Evolutionary conservation across 1,140 invertebrate species (phyloP).

Genomic region (Hermetia illucens): DNA sequence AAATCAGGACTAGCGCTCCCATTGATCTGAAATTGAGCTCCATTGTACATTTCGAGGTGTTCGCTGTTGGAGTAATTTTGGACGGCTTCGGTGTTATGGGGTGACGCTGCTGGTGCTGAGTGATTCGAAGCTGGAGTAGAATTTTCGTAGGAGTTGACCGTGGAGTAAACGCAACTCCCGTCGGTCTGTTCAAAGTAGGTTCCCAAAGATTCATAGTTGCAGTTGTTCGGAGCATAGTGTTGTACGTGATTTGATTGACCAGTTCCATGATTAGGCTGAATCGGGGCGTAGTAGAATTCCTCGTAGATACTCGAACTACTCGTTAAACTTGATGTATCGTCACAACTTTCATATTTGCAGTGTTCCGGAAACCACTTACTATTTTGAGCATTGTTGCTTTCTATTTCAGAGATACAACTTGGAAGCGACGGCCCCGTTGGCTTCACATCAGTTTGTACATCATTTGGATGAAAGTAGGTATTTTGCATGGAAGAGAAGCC

Average conservation of each 20-base stretch:
- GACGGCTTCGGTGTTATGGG: constrained; percentile 1
- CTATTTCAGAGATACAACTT: too few species aligned
- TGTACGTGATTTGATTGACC: not conserved
- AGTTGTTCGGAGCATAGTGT: not conserved
- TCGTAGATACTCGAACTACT: constrained; percentile 13
- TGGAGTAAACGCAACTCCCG: constrained; percentile 6
- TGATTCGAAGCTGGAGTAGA: constrained; percentile 16
- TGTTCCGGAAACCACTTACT: constrained; percentile 6
- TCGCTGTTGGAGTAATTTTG: constrained; percentile 6
- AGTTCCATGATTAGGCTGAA: not conserved
- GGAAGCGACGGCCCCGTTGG: too few species aligned
- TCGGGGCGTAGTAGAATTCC: constrained; percentile 20
- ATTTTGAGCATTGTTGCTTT: constrained; percentile 3
- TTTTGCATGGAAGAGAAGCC: too few species aligned
- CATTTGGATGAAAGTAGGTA: too few species aligned
- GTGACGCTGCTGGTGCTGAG: constrained; percentile 7
- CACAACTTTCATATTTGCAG: constrained; percentile 21
- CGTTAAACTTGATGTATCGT: constrained; percentile 26
- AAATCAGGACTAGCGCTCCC: constrained; percentile 15
- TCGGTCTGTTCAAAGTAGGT: constrained; percentile 1
- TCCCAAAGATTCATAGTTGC: not conserved
- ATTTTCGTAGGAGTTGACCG: constrained; percentile 14
- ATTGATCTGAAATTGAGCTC: constrained; percentile 8
- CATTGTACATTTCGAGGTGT: too few species aligned
- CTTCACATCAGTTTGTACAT: too few species aligned